Evolutionary conservation across 35 echinoderm and acorn worm species (phyloP).

Genomic region (Heliocidaris erythrogramma): DNA sequence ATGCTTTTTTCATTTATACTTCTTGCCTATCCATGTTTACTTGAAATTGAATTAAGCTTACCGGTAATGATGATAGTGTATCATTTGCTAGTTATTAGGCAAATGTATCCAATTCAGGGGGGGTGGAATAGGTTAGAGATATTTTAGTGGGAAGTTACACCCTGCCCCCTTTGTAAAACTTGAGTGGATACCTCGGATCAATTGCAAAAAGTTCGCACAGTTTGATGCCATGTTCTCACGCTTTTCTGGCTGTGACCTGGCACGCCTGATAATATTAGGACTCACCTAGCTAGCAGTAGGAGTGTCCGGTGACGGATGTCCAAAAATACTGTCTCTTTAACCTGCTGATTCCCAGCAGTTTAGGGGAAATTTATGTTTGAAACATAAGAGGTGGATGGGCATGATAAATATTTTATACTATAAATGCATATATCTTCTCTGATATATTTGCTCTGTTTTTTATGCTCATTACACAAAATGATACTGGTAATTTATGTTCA

Average conservation of each 20-base stretch:
- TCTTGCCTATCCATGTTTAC: too few species aligned
- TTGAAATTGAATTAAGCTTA: too few species aligned
- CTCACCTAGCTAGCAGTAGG: background rate
- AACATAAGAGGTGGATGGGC: background rate
- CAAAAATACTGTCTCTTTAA: background rate
- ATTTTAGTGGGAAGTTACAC: background rate
- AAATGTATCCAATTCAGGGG: too few species aligned
- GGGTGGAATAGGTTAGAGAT: too few species aligned
- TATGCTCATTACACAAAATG: too few species aligned
- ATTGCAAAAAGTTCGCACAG: background rate
- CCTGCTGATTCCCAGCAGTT: too few species aligned
- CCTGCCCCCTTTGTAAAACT: background rate
- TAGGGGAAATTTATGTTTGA: background rate
- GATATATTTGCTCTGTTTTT: too few species aligned
- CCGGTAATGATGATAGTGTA: too few species aligned
- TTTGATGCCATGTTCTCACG: conserved; percentile 1
- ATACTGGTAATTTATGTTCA: too few species aligned
- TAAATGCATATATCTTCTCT: too few species aligned
- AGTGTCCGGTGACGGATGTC: background rate
- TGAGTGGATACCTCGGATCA: background rate
- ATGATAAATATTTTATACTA: background rate
- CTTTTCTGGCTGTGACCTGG: background rate
- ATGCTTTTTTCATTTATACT: too few species aligned
- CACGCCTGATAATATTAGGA: background rate
- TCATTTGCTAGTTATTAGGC: too few species aligned